A percentile compares a stretch with the other conserved stretches of the same genome.
Evolutionary conservation across 2,888 invertebrate species (phyloP).

Genomic region (Chymomyza procnemis): DNA sequence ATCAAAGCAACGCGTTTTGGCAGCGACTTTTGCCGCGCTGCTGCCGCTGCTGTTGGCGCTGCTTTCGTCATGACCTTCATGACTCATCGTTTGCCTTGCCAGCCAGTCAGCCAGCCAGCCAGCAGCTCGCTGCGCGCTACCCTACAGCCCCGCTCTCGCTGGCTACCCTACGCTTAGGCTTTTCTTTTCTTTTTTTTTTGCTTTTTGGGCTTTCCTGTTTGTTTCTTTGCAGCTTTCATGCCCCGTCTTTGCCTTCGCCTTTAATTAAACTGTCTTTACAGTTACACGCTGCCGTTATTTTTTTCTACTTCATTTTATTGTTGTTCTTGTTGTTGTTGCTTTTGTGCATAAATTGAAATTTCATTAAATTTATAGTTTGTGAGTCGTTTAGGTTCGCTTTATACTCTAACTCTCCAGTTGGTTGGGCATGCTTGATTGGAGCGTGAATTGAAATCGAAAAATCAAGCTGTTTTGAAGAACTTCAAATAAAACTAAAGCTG

Average conservation of each 20-base stretch:
- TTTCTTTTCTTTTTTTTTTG: conserved; percentile 21
- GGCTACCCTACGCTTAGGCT: background rate
- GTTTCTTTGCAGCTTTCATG: background rate
- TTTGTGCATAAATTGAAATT: conserved; percentile 55
- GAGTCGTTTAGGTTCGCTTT: conserved; percentile 48
- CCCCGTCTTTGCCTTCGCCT: conserved; percentile 43
- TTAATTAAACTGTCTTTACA: conserved; percentile 67
- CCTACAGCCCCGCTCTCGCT: no score
- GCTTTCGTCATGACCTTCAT: conserved; percentile 79
- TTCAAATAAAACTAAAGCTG: no score
- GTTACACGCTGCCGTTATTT: conserved; percentile 40
- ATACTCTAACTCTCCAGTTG: no score
- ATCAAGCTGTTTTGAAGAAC: no score
- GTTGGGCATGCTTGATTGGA: no score
- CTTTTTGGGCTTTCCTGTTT: conserved; percentile 13
- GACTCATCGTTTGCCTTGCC: conserved; percentile 76
- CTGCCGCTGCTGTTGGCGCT: conserved; percentile 32
- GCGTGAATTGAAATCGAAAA: no score
- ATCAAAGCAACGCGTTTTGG: conserved; percentile 63
- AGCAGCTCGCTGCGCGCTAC: no score
- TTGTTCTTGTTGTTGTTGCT: conserved; percentile 21
- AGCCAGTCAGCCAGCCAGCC: background rate
- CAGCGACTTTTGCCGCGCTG: conserved; percentile 12
- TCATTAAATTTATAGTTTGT: conserved; percentile 60
- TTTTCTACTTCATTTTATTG: background rate